Base-by-base conservation (phyloP, 2,888 invertebrate species). In the Anoncus sp. region DNA sequence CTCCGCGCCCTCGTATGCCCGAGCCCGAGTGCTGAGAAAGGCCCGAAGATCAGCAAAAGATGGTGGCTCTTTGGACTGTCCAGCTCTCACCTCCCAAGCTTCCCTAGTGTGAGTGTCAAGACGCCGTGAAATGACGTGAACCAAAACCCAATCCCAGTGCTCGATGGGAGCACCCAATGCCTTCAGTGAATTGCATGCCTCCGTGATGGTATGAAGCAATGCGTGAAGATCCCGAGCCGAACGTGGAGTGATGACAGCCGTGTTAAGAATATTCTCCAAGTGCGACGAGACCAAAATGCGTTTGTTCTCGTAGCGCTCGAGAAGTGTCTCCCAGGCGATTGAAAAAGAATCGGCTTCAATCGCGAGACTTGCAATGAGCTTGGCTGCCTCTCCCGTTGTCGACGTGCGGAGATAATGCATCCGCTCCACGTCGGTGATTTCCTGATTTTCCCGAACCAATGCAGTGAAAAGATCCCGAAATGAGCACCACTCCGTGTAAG, bases 121-220 rank as follows among this genome's bases (percentile, higher is more conserved):
- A 12, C 71, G 35, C 10, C 62, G 71, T 1, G 71, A 10, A 1
- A 71, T 53, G 12, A 49, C 53, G 35, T 62, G 40, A 0, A 49
- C 38, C 5, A 71, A 5, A 22, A 71, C 71, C 60, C 53, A 62
- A 10, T 71, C 62, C 71, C 71, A 71, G 1, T 71, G 49, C 1
- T 51, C 55, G 18, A 51, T 35, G 0, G 62, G 62, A 5, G 71
- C 60, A 5, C 62, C 60, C 0, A 71, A 31, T 0, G 43, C 62
- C n/a, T 22, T 16, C 5, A 71, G 16, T 10, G 71, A 24, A n/a
- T 71, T 62, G 5, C 12, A 60, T 24, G 53, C 24, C 31, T 40
- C 49, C 1, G 71, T 38, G 51, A 71, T 20, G 16, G 27, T 9
- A 4, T 63, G 63, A 2, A 63, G 2, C 4, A 71, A 24, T 0